These are phyloP conservation scores for Acanthochromis polyacanthus DNA, from an alignment of 2,113 vertebrate species.

Conservation along the genomic window DNA sequence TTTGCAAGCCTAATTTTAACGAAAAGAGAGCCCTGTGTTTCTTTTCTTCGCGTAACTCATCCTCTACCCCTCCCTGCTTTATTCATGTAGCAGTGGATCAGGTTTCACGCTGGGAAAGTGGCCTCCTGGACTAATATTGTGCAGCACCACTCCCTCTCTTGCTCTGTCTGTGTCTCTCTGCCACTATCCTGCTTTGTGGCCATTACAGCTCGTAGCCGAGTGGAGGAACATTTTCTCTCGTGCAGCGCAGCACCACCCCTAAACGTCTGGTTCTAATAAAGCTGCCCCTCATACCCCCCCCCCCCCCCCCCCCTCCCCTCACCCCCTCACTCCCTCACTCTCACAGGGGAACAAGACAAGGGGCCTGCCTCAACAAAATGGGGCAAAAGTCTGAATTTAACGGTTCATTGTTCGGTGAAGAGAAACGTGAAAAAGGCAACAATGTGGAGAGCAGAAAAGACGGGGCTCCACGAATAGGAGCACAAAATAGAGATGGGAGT, in stretches of 20 bases:
- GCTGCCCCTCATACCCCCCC: constrained; percentile 71
- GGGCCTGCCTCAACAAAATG: constrained; percentile 62
- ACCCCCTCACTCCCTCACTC: constrained; percentile 11
- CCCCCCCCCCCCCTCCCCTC: constrained; percentile 22
- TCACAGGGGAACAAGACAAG: constrained; percentile 68
- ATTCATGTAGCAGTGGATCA: constrained; percentile 62
- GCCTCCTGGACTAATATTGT: constrained; percentile 66
- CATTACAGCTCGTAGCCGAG: constrained; percentile 37
- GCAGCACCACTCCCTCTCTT: constrained; percentile 60
- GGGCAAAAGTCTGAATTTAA: constrained; percentile 69
- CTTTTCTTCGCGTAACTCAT: constrained; percentile 61
- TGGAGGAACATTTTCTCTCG: constrained; percentile 58
- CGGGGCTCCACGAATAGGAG: constrained; percentile 8
- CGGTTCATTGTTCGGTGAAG: constrained; percentile 45
- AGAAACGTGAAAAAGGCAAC: constrained; percentile 42
- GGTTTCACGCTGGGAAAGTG: constrained; percentile 81
- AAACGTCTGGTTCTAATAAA: constrained; percentile 87
- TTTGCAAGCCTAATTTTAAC: constrained; percentile 25
- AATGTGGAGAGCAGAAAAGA: constrained; percentile 32
- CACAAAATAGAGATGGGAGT: background rate
- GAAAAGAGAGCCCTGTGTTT: constrained; percentile 44
- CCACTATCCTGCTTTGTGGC: constrained; percentile 31
- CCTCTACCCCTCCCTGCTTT: constrained; percentile 62
- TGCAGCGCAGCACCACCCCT: constrained; percentile 76
- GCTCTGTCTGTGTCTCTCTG: constrained; percentile 49